phyloP scores from a whole-genome alignment of 2,113 vertebrate species.

The Mungos mungo region DNA sequence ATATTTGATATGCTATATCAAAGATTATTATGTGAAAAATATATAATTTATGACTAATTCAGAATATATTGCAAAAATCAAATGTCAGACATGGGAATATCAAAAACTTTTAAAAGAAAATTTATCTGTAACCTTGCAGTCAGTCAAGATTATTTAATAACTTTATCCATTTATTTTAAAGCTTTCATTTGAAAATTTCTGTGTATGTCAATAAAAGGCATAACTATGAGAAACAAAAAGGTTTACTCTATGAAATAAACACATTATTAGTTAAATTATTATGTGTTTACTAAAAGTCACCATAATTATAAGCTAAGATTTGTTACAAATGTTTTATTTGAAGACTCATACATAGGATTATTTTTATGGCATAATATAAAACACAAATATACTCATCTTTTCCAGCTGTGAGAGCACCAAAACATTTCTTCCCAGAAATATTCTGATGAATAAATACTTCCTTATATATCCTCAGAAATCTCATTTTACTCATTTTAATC shows the following conservation, averaged over 20 bases:
- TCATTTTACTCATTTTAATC: neutral
- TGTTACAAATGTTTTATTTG: neutral
- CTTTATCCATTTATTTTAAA: neutral
- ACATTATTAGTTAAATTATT: neutral
- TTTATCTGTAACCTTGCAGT: neutral
- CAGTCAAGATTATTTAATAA: neutral
- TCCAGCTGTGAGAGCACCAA: neutral
- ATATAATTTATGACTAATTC: neutral
- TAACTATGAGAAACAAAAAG: neutral
- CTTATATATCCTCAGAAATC: neutral
- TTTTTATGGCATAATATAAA: neutral
- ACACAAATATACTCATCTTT: neutral
- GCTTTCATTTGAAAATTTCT: neutral
- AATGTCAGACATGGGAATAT: neutral
- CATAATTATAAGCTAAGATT: neutral
- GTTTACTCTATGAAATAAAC: neutral
- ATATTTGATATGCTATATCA: neutral
- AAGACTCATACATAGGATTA: neutral
- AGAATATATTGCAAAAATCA: neutral
- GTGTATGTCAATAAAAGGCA: neutral
- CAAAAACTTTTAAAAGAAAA: neutral
- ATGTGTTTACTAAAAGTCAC: neutral
- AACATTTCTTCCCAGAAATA: neutral
- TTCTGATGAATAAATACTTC: neutral
- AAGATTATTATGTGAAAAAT: neutral